Base-by-base conservation (phyloP, 1,140 invertebrate species). In the Battus philenor region DNA sequence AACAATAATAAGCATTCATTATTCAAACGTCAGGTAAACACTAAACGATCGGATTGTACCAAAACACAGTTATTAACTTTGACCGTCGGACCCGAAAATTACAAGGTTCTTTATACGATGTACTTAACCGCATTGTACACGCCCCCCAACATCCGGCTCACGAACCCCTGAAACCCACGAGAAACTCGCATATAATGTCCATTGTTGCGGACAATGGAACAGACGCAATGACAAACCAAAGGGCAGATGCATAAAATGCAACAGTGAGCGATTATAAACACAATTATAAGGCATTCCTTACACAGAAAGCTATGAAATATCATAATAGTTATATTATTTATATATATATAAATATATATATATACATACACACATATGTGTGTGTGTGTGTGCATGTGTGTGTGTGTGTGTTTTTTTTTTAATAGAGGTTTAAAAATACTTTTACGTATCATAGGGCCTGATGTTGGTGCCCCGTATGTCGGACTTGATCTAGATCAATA, bases 201-300 rank as follows among this genome's bases (percentile, higher is more conserved):
- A 36, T 36, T 36, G 17, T 36, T 36, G 20, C 33, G 17, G n/a
- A 36, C 33, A 20, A 36, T 18, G 33, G 33, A 17, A 36, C 17
- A 36, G 7, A 36, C 10, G 20, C 33, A 36, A 36, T 36, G 33
- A 9, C 9, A 1, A 10, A 11, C 4, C 9, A 20, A 3, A 6
- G 30, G 31, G 44, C 47, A 50, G 39, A 50, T 50, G 47, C 43
- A 20, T 18, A 47, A 50, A 44, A 29, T 49, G 29, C 31, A 49
- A 43, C 38, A 34, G 24, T 34, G 20, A 15, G 11, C 27, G 1
- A 9, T 18, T 10, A 32, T 12, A 26, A 11, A 29, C 10, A 22
- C 20, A 34, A 18, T 34, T 17, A 31, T 11, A 22, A 48, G 33
- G 38, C 2, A 8, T 13, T 12, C n/a, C 9, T 5, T 43, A 7